Evolutionary conservation across 2,797 vertebrate genomes (phyloP).

Genomic region (Agapornis canus): DNA sequence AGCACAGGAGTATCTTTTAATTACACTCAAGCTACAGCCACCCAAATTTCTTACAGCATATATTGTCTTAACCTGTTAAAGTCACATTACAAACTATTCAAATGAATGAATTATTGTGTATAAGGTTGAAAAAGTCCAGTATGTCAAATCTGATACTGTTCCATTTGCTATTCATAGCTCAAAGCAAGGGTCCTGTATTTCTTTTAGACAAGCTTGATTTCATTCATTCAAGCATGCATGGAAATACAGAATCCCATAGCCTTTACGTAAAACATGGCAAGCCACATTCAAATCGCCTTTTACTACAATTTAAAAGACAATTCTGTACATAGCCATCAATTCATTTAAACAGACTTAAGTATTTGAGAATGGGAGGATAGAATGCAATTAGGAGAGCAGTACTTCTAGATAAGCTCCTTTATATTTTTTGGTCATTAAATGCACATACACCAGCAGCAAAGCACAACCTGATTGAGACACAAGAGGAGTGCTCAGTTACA

Average conservation of each 20-base stretch:
- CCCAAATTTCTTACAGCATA: neutral
- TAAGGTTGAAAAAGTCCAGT: neutral
- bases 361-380: neutral
- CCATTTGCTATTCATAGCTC: neutral
- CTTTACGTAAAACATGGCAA: neutral
- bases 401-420: neutral
- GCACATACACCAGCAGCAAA: neutral
- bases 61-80: neutral
- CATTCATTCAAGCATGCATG: neutral
- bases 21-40: neutral
- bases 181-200: neutral
- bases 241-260: neutral
- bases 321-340: neutral
- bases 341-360: neutral
- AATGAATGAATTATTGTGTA: neutral
- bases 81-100: neutral
- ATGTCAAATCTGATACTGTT: neutral
- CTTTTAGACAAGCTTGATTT: neutral
- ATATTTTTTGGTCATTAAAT: neutral
- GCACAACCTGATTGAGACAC: neutral
- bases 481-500: rapidly evolving
- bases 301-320: neutral
- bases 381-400: neutral
- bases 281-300: neutral
- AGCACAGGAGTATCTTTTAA: neutral